Evolutionary conservation across 2,888 invertebrate genomes (phyloP).

Genomic region (Drosophila birchii): DNA sequence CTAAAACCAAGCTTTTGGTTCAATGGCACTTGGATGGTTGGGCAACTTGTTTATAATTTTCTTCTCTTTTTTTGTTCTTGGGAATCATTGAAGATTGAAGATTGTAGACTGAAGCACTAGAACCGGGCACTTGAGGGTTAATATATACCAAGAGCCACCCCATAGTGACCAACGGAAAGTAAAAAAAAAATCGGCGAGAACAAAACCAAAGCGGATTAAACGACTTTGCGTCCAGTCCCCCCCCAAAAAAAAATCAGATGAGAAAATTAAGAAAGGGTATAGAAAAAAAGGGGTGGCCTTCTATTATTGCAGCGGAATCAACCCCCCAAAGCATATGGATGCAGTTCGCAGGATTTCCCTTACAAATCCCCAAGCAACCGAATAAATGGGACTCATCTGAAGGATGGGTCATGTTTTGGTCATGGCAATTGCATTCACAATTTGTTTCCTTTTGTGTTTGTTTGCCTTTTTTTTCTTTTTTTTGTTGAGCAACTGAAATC

Average conservation of each 20-base stretch:
- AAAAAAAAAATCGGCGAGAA: not conserved
- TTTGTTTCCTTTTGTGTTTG: slow-evolving; percentile 23
- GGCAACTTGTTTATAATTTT: slow-evolving; percentile 28
- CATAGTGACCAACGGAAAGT: slow-evolving; percentile 3
- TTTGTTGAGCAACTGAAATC: slow-evolving; percentile 1
- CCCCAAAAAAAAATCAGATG: slow-evolving; percentile 3
- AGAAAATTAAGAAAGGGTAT: slow-evolving; percentile 3
- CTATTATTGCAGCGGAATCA: slow-evolving; percentile 12
- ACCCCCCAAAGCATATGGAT: slow-evolving; percentile 34
- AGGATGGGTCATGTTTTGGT: slow-evolving; percentile 32
- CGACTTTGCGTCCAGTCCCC: slow-evolving; percentile 14
- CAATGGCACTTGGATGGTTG: slow-evolving; percentile 35
- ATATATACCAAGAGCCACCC: slow-evolving; percentile 23
- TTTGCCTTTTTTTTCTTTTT: not conserved
- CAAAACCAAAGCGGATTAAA: slow-evolving; percentile 39
- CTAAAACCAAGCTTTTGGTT: slow-evolving; percentile 21
- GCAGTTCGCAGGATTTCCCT: slow-evolving; percentile 21
- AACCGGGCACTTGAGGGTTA: slow-evolving; percentile 30
- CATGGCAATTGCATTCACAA: slow-evolving; percentile 48
- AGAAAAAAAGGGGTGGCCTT: slow-evolving; percentile 8
- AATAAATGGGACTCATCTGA: not conserved
- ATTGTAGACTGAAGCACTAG: slow-evolving; percentile 12
- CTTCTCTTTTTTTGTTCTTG: not conserved
- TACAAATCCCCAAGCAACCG: slow-evolving; percentile 11
- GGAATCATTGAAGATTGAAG: slow-evolving; percentile 12